These are phyloP conservation scores for Chromobotia macracanthus DNA, from an alignment of 2,797 vertebrate species.

Conservation along the genomic window DNA sequence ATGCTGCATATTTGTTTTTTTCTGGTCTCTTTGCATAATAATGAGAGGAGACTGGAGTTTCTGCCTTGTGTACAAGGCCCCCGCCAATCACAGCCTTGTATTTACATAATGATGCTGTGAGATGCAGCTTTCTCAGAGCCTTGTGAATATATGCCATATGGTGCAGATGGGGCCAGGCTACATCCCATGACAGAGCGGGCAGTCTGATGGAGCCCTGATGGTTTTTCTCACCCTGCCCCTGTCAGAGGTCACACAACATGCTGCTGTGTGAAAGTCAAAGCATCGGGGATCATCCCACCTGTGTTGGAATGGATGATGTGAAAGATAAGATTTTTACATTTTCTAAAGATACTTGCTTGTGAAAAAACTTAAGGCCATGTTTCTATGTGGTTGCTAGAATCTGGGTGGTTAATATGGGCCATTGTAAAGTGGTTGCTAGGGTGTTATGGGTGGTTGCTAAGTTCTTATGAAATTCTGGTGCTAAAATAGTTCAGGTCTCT, in stretches of 20 bases:
- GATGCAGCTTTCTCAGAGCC: slow-evolving; percentile 53
- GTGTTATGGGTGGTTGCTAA: neutral
- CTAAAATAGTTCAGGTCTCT: neutral
- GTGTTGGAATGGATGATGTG: slow-evolving; percentile 8
- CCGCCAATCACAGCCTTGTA: slow-evolving; percentile 54
- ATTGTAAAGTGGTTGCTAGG: neutral
- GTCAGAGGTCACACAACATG: slow-evolving; percentile 32
- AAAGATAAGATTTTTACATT: neutral
- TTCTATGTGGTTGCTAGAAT: neutral
- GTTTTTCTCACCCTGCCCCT: slow-evolving; percentile 42
- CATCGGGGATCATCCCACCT: slow-evolving; percentile 34
- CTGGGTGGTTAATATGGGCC: neutral
- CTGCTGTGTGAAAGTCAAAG: slow-evolving; percentile 37
- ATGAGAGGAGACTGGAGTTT: slow-evolving; percentile 51
- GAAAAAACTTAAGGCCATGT: neutral
- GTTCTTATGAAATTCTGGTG: neutral
- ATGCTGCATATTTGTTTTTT: slow-evolving; percentile 67
- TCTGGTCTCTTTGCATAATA: slow-evolving; percentile 55
- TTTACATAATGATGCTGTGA: slow-evolving; percentile 72
- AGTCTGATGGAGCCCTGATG: slow-evolving; percentile 38
- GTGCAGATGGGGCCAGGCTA: slow-evolving; percentile 60
- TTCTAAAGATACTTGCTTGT: neutral
- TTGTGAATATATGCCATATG: slow-evolving; percentile 71
- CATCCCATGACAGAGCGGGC: slow-evolving; percentile 59
- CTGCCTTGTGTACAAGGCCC: slow-evolving; percentile 52